Evolutionary conservation across 2,888 invertebrate species (phyloP), one percentile per base, ranked within the genome.

Genomic region (Sarcophaga rosellei): DNA sequence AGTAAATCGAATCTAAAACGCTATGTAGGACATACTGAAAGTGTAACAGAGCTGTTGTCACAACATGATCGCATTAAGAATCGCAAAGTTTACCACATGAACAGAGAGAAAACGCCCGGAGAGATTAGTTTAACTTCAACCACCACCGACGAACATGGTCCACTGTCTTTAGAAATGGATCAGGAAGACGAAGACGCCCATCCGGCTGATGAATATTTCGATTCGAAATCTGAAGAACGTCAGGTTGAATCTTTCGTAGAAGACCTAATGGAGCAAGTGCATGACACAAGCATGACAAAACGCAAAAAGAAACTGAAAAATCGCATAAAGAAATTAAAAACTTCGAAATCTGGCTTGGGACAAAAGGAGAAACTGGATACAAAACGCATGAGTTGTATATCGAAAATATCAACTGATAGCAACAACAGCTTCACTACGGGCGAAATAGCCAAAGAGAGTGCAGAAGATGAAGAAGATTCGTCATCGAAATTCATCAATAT

Each of bases 161-260:
- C 88, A 72, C 84, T 65, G 77, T 90, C 85, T 80, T 87, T 83
- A 88, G 90, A 87, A 62, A 77, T 77, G 4, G 85, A 88, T 2
- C 87, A 88, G 21, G 87, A 85, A 15, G 90, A 89, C 11, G 95
- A 95, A 88, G 93, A 95, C 17, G 95, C 95, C 0, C 94, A 92
- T 77, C 89, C 95, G 0, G 96, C 96, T 0, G 96, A 96, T 88
- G 96, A 96, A 84, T 96, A 95, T 89, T 96, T 96, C 88, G 94
- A 94, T 88, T 69, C 47, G 6, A 83, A 76, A 15, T 84, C 82
- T n/a, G 84, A 85, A 25, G 82, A 76, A 69, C 68, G 80, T 11
- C 79, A 84, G 11, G 94, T 95, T 10, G 94, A 95, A 68, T 94
- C 94, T 63, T 94, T 95, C 78, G 88, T 95, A 3, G 94, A 95